A percentile compares a stretch with the other conserved stretches of the same genome.
Conservation (phyloP, 2,113 vertebrate genomes). For the Urocynchramus pylzowi region DNA sequence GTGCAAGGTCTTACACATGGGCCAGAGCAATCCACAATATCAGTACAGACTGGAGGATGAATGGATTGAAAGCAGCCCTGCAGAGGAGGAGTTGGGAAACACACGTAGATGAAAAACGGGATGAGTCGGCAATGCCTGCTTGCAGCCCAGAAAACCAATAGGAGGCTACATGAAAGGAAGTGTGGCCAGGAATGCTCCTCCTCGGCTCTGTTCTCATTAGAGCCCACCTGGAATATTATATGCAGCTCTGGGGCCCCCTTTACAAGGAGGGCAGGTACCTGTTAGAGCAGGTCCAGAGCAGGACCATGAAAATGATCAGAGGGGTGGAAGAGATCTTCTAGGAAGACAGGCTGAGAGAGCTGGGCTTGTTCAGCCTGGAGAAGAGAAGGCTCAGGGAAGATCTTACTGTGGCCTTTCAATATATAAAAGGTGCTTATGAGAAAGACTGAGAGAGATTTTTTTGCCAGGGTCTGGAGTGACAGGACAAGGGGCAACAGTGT, state of each 20-base stretch:
- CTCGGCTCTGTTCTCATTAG: background rate
- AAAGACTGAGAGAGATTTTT: background rate
- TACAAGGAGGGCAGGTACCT: background rate
- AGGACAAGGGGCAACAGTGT: background rate
- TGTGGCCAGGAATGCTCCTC: fast-evolving
- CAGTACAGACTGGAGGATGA: background rate
- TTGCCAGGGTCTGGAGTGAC: background rate
- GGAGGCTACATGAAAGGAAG: background rate
- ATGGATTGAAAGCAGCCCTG: background rate
- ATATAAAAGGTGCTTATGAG: background rate
- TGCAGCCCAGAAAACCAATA: fast-evolving
- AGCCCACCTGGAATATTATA: background rate
- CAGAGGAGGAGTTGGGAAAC: background rate
- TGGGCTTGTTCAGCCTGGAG: background rate
- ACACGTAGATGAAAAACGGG: background rate
- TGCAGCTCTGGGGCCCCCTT: background rate
- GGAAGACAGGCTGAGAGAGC: background rate
- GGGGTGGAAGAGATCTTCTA: background rate
- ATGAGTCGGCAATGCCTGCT: fast-evolving
- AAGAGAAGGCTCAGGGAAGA: background rate
- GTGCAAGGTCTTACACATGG: background rate
- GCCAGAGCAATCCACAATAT: background rate
- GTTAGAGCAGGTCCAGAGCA: background rate
- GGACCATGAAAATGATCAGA: background rate
- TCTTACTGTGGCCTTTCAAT: fast-evolving